These are phyloP conservation scores for Propithecus deckenii DNA, from an alignment of 2,797 vertebrate genomes.

Conservation along the genomic window DNA sequence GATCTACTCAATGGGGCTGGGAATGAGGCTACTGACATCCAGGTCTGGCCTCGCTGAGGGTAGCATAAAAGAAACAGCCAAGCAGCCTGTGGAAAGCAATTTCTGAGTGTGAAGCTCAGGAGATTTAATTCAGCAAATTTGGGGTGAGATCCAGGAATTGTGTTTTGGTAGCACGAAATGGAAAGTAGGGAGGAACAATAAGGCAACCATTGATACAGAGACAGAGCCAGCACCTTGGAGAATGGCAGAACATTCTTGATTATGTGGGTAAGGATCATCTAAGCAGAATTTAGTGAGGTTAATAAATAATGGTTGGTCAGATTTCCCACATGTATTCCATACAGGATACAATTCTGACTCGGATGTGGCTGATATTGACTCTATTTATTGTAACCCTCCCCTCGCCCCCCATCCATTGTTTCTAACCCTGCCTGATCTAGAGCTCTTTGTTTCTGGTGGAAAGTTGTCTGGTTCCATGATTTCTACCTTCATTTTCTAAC, in stretches of 20 bases:
- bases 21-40: background rate
- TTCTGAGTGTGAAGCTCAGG: background rate
- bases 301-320: background rate
- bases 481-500: background rate
- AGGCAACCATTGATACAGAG: background rate
- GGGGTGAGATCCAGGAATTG: background rate
- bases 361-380: fast-evolving
- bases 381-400: background rate
- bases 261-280: background rate
- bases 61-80: background rate
- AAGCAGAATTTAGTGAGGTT: background rate
- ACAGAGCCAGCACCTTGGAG: background rate
- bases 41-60: background rate
- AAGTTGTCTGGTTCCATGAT: background rate
- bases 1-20: background rate
- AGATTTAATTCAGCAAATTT: background rate
- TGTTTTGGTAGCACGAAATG: background rate
- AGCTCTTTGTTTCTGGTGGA: background rate
- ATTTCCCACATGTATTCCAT: background rate
- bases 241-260: background rate
- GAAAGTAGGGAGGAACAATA: background rate
- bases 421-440: background rate
- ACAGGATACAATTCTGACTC: background rate
- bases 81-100: background rate
- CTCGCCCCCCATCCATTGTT: fast-evolving